Percentiles rank a stretch among this genome's conserved stretches.
These are phyloP conservation scores for Doryteuthis pealeii DNA, from an alignment of 1,140 invertebrate genomes.

Conservation along the genomic window DNA sequence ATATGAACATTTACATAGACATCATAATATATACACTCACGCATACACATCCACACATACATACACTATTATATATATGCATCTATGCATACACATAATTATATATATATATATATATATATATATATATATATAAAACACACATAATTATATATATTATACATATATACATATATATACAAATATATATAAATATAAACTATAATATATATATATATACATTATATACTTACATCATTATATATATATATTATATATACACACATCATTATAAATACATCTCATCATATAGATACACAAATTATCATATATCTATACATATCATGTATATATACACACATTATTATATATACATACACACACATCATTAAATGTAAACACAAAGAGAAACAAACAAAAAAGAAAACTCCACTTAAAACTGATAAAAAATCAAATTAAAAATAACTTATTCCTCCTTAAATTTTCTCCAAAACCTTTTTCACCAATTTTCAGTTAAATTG, in stretches of 20 bases:
- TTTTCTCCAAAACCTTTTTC: no score
- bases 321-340: neutral
- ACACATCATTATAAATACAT: neutral
- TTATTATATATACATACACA: neutral
- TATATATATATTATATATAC: neutral
- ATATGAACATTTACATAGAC: neutral
- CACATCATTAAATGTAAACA: neutral
- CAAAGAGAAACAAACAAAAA: no score
- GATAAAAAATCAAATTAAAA: no score
- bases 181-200: neutral
- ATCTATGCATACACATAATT: neutral
- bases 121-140: slow-evolving; percentile 2
- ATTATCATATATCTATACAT: neutral
- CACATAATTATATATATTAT: neutral
- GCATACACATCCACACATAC: neutral
- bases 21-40: neutral
- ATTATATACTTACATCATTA: neutral
- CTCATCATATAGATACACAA: neutral
- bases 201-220: neutral
- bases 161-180: slow-evolving; percentile 1
- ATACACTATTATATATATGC: neutral
- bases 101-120: neutral
- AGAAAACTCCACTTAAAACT: no score
- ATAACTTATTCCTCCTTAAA: no score
- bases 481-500: no score